Evolutionary conservation across 2,888 invertebrate genomes (phyloP), one percentile per base, ranked within the genome.

Genomic region (Callyntrura guangdongensis): DNA sequence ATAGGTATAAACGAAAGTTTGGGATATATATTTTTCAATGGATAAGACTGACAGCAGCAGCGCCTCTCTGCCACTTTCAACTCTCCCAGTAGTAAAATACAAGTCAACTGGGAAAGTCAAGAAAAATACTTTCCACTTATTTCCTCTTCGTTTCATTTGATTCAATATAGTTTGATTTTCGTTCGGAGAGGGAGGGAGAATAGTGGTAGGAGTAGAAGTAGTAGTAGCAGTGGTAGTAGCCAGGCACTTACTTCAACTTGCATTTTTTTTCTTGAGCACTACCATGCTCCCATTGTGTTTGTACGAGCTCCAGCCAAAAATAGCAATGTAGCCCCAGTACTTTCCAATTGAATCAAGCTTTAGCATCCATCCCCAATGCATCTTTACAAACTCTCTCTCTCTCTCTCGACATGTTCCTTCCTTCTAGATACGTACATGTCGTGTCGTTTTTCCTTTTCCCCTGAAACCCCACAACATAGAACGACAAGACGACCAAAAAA

Each of bases 81-180:
- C 61, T 61, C 61, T 9, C 8, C 17, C 2, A 45, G 69, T 69
- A 69, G 69, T 69, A 36, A 69, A 69, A 69, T 69, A 36, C 49
- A 84, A 86, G 91, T 91, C 91, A 91, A 91, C 91, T 86, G 86
- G 91, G 91, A 91, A 87, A 91, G 91, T 87, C 91, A 86, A 87
- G 91, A 53, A 72, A 91, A 91, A 91, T 91, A 83, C 82, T 83
- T 91, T 91, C 87, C 91, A 91, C 87, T 91, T 91, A 87, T 87
- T 91, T 91, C 91, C 91, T 87, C 67, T 91, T 91, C 90, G 86
- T 90, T 90, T 90, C 87, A 91, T 91, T 91, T 91, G 91, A 91
- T 91, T 91, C 91, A 91, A 87, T 91, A 91, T 91, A 91, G 91
- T 91, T 91, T 86, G 91, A 86, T 91, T 91, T 91, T 87, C 91